Base-by-base conservation (phyloP, 2,113 vertebrate genomes). In the Datnioides undecimradiatus region DNA sequence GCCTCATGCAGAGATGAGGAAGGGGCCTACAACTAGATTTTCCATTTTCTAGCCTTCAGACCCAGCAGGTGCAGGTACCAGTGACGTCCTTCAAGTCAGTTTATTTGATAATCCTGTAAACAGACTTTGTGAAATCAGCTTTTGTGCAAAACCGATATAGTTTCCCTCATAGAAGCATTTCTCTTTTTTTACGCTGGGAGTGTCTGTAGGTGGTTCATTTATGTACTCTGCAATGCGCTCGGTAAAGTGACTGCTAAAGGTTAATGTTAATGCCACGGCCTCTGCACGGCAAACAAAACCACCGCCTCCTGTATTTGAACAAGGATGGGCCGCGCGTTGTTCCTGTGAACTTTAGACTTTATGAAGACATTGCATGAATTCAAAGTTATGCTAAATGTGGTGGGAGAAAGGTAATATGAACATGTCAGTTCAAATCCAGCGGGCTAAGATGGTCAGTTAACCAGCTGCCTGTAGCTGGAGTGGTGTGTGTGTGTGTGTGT, bases 341-440 rank as follows among this genome's bases (percentile, higher is more conserved):
- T 5, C 27, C 36, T 23, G 17, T 8, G 31, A 45, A 45, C 29
- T 43, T 43, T 17, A 25, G 23, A 29, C 40, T 45, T 6, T 0
- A 12, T 46, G 6, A 11, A 64, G 23, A 14, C 19, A 12, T 4
- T 7, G 4, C 4, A 25, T 16, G 0, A 11, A 34, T 45, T 45
- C 3, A 27, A 59, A 63, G 6, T 54, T 57, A 31, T 33, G 1
- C 11, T 25, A 25, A 69, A 63, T 73, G 7, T 45, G 29, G 1
- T 31, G 23, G 0, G 21, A 41, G 3, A 41, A 27, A 17, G 9
- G 10, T 38, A 29, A 36, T 25, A 5, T 65, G 3, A 59, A 76
- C 55, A 78, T 46, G 38, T 40, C 19, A 82, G 49, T 36, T 69
- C 4, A 58, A 34, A 64, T 25, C 45, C 19, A 46, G 27, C 21